Evolutionary conservation across 2,113 vertebrate species (phyloP), one percentile per base, ranked within the genome.

Genomic region (Tupaia tana): DNA sequence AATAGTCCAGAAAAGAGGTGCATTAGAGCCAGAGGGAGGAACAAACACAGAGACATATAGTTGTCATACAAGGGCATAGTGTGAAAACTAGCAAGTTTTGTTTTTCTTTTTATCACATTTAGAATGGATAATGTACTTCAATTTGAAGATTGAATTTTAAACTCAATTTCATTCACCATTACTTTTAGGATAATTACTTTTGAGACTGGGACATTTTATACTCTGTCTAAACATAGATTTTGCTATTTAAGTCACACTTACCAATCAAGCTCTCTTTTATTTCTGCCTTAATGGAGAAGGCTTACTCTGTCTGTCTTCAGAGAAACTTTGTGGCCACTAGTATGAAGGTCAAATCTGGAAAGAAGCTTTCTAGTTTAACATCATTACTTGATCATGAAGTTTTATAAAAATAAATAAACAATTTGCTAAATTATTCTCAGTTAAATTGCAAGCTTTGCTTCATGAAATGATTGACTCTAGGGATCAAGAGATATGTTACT

Each of bases 101-200:
- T 93, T 96, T 89, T 86, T 71, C 25, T 91, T 94, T 74, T 52
- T 14, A 84, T 22, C 63, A 92, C 19, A 90, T 86, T 96, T 86
- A 92, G 80, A 93, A 83, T 66, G 83, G 43, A 86, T 84, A 94
- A 86, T 79, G 75, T 13, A 52, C 34, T 92, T 95, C 58, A 74
- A 77, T 79, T 95, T 95, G 34, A 95, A 89, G n/a, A 80, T 80
- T 93, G 64, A 83, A 88, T 95, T 96, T 90, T 93, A 91, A 93
- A 77, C 43, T 96, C 82, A 96, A 83, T 94, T 97, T 96, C 54
- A 96, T 92, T 96, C 82, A 95, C 56, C 52, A 90, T 93, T 96
- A 94, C 73, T 96, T 96, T 96, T 89, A 93, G 27, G 69, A 91
- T 94, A 95, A 96, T 97, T 97, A 90, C 66, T 92, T 95, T 85